Evolutionary conservation across 2,888 invertebrate genomes (phyloP), one percentile per base, ranked within the genome.

Genomic region (Arge pagana): DNA sequence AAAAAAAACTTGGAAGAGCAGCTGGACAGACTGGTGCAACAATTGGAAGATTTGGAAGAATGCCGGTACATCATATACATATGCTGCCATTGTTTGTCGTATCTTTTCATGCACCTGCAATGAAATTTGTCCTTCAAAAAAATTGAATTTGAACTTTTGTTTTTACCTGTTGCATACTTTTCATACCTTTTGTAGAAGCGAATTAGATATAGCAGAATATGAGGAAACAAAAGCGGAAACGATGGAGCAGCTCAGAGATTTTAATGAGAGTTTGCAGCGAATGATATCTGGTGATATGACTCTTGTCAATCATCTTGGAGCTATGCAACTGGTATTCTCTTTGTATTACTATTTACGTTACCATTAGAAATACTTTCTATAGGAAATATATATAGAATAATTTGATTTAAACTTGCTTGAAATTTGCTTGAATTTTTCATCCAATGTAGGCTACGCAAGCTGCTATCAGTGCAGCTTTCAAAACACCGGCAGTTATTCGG

Each of bases 401-500:
- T n/a, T 13, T n/a, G 28, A 41, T 30, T 8, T 30, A 15, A 42
- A 13, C 23, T 4, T 10, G 5, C 8, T 8, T 8, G n/a, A 1
- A 40, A 36, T 35, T 11, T 10, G 26, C 42, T 18, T 6, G n/a
- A 24, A 52, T 55, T 49, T 33, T 33, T 24, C 8, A 15, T n/a
- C n/a, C n/a, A 10, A 19, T 72, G 49, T 63, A 87, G 87, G 87
- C 87, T 3, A 87, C 86, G 21, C 85, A 85, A 74, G 86, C 87
- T 58, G 88, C 89, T 7, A 87, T 89, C 43, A 85, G 86, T 55
- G 80, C 85, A 64, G 88, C 89, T 1, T 89, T 89, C 69, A 82
- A 85, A 73, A 89, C 89, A 1, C 87, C 88, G 4, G 88, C 87
- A 70, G 85, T 89, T 1, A 87, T 89, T 31, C 77, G 83, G 63